Percentiles rank a stretch among this genome's conserved stretches.
Conservation (phyloP, 2,113 vertebrate species). For the Lynx canadensis region DNA sequence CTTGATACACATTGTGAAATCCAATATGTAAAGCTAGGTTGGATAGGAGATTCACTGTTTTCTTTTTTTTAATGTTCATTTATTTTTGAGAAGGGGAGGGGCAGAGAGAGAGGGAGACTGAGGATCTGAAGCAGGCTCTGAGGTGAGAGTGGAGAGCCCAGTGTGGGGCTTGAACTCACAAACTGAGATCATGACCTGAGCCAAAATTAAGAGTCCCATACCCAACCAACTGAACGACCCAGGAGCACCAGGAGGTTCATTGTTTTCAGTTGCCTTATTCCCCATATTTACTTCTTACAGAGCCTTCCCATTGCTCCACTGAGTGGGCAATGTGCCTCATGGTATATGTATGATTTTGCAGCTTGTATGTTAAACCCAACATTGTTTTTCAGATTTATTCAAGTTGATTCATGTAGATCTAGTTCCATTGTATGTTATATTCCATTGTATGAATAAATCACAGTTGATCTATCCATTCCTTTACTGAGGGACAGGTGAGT, state of each 20-base stretch:
- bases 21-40: neutral
- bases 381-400: neutral
- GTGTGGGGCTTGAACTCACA: no score
- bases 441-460: neutral
- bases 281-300: neutral
- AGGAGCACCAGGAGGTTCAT: neutral
- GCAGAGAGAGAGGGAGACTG: no score
- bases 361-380: neutral
- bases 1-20: slow-evolving; percentile 33
- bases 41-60: slow-evolving; percentile 16
- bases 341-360: slow-evolving; percentile 2
- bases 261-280: neutral
- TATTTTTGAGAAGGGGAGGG: no score
- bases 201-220: no score
- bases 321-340: neutral
- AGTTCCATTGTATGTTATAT: neutral
- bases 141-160: no score
- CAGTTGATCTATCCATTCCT: neutral
- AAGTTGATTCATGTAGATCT: neutral
- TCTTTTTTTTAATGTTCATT: neutral
- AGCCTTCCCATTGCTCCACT: neutral
- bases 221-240: no score
- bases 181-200: no score
- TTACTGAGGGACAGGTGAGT: neutral
- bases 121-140: no score